Conservation (phyloP, 2,797 vertebrate genomes). For the Amniataba percoides region DNA sequence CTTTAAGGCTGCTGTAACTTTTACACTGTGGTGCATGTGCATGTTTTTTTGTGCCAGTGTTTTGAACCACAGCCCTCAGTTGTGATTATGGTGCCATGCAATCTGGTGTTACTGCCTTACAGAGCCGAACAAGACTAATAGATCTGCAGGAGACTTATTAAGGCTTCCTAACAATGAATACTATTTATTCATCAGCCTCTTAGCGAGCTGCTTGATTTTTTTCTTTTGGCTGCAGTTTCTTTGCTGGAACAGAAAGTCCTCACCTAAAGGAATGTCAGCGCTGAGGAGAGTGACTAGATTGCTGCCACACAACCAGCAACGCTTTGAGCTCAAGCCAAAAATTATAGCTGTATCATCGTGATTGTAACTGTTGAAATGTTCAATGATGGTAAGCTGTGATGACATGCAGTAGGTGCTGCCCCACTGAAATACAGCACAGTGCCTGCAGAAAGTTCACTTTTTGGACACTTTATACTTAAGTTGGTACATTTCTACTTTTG, state of each 20-base stretch:
- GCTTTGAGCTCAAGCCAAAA: background rate
- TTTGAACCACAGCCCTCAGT: too few species aligned
- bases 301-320: background rate
- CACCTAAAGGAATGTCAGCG: background rate
- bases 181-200: background rate
- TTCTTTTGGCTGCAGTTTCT: background rate
- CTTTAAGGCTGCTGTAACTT: too few species aligned
- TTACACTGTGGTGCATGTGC: too few species aligned
- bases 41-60: too few species aligned
- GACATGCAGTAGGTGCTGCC: background rate
- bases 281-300: background rate
- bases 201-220: background rate
- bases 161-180: background rate
- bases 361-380: background rate
- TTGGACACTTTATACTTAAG: background rate
- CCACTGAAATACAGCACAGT: background rate
- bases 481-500: background rate
- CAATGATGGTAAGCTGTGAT: background rate
- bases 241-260: background rate
- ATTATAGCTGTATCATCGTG: background rate
- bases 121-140: background rate
- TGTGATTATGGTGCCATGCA: background rate
- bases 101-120: slow-evolving; percentile 12
- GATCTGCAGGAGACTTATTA: background rate
- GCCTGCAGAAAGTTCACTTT: background rate